A percentile compares a stretch with the other conserved stretches of the same genome.
phyloP scores from a whole-genome alignment of 2,113 vertebrate species.

The Barnardius zonarius region DNA sequence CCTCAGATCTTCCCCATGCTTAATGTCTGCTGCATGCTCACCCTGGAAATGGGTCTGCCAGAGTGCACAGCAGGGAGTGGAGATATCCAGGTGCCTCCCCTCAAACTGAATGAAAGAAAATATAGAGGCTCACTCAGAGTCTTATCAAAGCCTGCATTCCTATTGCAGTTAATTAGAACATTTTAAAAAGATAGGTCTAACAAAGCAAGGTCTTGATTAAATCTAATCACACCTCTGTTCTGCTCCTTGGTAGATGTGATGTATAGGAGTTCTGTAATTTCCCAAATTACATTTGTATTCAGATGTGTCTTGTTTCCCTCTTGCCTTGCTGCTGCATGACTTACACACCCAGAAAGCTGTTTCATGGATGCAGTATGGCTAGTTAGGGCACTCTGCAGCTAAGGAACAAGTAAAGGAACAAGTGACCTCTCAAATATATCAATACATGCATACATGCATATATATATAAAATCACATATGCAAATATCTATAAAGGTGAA shows the following conservation, averaged over 20 bases:
- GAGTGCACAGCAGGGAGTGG: background rate
- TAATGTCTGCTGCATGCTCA: background rate
- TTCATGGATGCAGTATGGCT: background rate
- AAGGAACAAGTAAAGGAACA: background rate
- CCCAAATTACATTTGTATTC: background rate
- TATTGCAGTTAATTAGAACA: background rate
- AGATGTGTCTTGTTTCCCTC: background rate
- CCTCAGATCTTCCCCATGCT: slow-evolving; percentile 11
- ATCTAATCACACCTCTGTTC: background rate
- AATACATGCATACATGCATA: background rate
- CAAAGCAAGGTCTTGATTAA: background rate
- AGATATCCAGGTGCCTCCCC: background rate
- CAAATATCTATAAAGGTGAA: background rate
- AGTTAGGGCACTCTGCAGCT: background rate
- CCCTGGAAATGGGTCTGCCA: background rate
- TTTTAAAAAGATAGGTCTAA: background rate
- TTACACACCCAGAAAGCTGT: background rate
- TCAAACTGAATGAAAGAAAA: background rate
- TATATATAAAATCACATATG: too few species aligned
- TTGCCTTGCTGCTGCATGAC: background rate
- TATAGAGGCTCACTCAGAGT: background rate
- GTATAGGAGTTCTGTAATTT: background rate
- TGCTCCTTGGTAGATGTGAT: background rate
- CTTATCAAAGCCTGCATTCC: background rate
- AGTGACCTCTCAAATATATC: background rate